These are phyloP conservation scores for Hippoglossus stenolepis DNA, from an alignment of 2,113 vertebrate species.

Conservation along the genomic window DNA sequence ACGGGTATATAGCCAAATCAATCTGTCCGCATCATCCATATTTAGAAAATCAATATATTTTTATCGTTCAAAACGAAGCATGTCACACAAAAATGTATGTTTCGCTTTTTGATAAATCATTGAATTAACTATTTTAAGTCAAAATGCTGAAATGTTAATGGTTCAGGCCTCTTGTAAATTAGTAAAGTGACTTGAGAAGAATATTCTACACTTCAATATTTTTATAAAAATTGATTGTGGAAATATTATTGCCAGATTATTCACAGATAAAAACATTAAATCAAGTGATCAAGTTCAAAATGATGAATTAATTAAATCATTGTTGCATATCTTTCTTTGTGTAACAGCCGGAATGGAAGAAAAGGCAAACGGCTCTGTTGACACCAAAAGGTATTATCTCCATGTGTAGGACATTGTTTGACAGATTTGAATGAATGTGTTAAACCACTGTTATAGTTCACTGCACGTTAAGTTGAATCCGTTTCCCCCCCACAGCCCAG, in stretches of 20 bases:
- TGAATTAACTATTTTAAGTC: too few relatives aligned
- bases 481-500: constrained; percentile 59
- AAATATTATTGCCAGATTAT: background rate
- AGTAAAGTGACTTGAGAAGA: too few relatives aligned
- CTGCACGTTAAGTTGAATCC: background rate
- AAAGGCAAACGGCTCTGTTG: constrained; percentile 94
- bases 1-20: too few relatives aligned
- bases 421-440: background rate
- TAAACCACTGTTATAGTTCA: background rate
- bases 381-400: constrained; percentile 89
- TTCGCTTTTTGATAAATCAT: too few relatives aligned
- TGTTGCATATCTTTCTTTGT: constrained; percentile 45
- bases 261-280: background rate
- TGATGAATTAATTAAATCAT: background rate
- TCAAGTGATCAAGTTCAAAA: background rate
- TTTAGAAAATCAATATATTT: too few relatives aligned
- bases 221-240: background rate
- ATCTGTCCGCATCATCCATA: too few relatives aligned
- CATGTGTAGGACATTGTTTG: background rate
- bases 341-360: constrained; percentile 89
- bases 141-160: too few relatives aligned
- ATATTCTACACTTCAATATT: too few relatives aligned
- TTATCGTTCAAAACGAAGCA: too few relatives aligned
- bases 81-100: too few relatives aligned
- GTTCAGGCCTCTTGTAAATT: too few relatives aligned